Conservation (phyloP, 2,797 vertebrate species). For the Muscicapa striata region DNA sequence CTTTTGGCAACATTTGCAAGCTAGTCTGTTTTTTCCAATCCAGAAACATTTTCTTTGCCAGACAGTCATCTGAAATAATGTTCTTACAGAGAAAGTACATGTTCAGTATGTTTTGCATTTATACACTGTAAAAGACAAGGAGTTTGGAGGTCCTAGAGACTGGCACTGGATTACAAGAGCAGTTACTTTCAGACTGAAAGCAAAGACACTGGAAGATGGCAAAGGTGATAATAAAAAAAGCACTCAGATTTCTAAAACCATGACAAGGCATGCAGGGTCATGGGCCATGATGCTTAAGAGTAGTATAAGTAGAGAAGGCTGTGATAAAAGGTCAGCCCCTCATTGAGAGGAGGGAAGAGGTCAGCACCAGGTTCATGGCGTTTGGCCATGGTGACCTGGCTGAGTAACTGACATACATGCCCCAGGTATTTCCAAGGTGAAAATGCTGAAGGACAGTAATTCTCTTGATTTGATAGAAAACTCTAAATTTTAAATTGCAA, state of each 20-base stretch:
- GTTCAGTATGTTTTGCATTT: conserved; percentile 28
- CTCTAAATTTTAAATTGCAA: background rate
- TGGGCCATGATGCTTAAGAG: background rate
- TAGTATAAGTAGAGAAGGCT: background rate
- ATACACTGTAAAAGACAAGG: background rate
- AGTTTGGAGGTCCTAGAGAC: background rate
- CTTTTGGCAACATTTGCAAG: conserved; percentile 39
- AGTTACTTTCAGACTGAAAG: background rate
- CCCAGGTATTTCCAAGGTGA: background rate
- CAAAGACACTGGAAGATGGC: background rate
- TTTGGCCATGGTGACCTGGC: background rate
- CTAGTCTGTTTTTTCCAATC: conserved; percentile 63
- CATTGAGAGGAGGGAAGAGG: background rate
- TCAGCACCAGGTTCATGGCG: background rate
- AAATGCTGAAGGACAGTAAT: background rate
- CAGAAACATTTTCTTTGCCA: conserved; percentile 52
- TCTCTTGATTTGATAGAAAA: background rate
- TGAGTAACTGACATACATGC: rapidly evolving
- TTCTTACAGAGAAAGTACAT: conserved; percentile 61
- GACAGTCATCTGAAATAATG: conserved; percentile 58
- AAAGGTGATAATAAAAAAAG: background rate
- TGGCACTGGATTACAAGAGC: background rate
- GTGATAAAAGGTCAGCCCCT: background rate
- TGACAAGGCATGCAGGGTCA: background rate
- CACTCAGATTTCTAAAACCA: background rate